These are phyloP conservation scores for Ariolimax columbianus DNA, from an alignment of 2,888 invertebrate species.

Conservation along the genomic window DNA sequence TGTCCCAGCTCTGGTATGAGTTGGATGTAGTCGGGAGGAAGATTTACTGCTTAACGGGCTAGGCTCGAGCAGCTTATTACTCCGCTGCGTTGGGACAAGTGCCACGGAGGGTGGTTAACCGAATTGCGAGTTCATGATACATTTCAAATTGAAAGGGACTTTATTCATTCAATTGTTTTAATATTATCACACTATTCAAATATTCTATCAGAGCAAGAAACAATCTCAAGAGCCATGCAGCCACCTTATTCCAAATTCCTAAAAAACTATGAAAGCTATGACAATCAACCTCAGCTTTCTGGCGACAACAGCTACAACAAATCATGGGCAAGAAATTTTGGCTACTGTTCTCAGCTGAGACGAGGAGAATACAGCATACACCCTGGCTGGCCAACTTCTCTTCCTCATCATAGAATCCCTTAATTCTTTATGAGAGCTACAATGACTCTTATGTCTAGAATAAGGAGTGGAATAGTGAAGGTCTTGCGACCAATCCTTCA, in stretches of 20 bases:
- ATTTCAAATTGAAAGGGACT: too few relatives aligned
- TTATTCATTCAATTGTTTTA: too few relatives aligned
- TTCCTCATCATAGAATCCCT: conserved; percentile 72
- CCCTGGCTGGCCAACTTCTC: conserved; percentile 75
- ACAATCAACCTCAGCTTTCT: neutral
- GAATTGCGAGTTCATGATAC: too few relatives aligned
- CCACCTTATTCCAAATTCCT: conserved; percentile 41
- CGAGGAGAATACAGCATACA: conserved; percentile 77
- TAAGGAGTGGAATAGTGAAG: neutral
- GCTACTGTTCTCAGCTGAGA: conserved; percentile 57
- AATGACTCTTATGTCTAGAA: neutral
- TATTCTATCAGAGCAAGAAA: conserved; percentile 47
- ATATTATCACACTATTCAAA: neutral
- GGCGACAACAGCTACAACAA: conserved; percentile 52
- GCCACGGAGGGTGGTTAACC: too few relatives aligned
- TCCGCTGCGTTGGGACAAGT: too few relatives aligned
- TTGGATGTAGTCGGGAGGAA: too few relatives aligned
- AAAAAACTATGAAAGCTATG: conserved; percentile 10
- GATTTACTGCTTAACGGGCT: too few relatives aligned
- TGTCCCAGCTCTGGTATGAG: too few relatives aligned
- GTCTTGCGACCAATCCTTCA: too few relatives aligned
- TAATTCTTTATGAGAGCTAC: conserved; percentile 2
- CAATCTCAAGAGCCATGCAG: conserved; percentile 32
- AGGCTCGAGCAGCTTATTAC: too few relatives aligned
- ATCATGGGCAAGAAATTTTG: conserved; percentile 52